Percentiles rank a stretch among this genome's conserved stretches.
Conservation (phyloP, 2,797 vertebrate genomes). For the Notoglanidium macrostoma region DNA sequence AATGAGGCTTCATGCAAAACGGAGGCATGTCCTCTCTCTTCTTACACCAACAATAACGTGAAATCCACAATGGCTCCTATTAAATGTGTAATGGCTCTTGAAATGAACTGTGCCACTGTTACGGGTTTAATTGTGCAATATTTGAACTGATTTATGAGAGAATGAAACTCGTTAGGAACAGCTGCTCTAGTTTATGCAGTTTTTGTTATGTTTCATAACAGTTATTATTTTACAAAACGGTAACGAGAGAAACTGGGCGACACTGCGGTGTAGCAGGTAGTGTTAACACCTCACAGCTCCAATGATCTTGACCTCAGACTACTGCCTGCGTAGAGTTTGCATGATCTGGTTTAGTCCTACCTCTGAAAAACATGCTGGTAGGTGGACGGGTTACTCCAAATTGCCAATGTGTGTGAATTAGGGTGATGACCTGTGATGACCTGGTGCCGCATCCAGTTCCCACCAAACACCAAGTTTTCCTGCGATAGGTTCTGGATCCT, state of each 20-base stretch:
- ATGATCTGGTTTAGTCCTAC: neutral
- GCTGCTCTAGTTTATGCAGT: neutral
- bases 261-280: neutral
- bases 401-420: neutral
- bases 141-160: constrained; percentile 10
- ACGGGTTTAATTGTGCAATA: neutral
- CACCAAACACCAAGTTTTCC: neutral
- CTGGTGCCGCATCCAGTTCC: neutral
- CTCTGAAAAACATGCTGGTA: neutral
- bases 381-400: neutral
- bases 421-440: neutral
- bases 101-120: constrained; percentile 20
- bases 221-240: neutral
- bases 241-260: neutral
- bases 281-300: neutral
- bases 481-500: neutral
- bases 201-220: neutral
- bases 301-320: neutral
- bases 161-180: neutral
- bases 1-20: neutral
- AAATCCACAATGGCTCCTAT: constrained; percentile 14
- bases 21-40: neutral
- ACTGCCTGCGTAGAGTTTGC: neutral
- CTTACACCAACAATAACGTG: neutral
- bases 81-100: neutral